phyloP scores from a whole-genome alignment of 64 coral and sea anemone species.

The Orbicella faveolata region DNA sequence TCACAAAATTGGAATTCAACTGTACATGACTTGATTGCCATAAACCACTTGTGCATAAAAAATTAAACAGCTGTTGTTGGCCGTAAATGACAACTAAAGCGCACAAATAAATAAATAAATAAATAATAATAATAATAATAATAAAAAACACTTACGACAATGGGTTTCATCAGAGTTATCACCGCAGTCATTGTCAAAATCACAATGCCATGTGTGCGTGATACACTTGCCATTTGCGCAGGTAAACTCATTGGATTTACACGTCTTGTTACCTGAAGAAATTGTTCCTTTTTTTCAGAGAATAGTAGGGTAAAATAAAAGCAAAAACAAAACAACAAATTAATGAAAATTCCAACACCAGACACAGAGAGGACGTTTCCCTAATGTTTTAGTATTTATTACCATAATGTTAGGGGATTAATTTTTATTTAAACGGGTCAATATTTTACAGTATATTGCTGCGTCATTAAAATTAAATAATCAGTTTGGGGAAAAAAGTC shows the following conservation, averaged over 20 bases:
- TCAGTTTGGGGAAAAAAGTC: no score
- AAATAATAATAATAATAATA: no score
- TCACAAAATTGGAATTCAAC: no score
- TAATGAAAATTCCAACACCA: conserved; percentile 28
- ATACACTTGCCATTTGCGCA: conserved; percentile 72
- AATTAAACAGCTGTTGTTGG: no score
- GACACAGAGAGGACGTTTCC: conserved; percentile 38
- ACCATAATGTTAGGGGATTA: neutral
- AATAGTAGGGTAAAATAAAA: neutral
- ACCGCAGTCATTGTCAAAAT: conserved; percentile 76
- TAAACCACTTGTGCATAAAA: no score
- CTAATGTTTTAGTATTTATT: conserved; percentile 19
- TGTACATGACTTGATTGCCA: no score
- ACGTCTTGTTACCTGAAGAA: conserved; percentile 80
- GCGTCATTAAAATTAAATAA: no score
- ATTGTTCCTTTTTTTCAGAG: conserved; percentile 26
- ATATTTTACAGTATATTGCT: no score
- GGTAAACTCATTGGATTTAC: conserved; percentile 52
- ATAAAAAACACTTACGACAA: conserved; percentile 68
- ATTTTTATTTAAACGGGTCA: no score
- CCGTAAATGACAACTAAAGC: no score
- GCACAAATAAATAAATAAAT: no score
- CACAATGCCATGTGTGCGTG: conserved; percentile 63
- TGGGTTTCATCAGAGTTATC: conserved; percentile 74
- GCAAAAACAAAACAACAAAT: conserved; percentile 32